phyloP scores from a whole-genome alignment of 2,113 vertebrate genomes.

The Tauraco erythrolophus region DNA sequence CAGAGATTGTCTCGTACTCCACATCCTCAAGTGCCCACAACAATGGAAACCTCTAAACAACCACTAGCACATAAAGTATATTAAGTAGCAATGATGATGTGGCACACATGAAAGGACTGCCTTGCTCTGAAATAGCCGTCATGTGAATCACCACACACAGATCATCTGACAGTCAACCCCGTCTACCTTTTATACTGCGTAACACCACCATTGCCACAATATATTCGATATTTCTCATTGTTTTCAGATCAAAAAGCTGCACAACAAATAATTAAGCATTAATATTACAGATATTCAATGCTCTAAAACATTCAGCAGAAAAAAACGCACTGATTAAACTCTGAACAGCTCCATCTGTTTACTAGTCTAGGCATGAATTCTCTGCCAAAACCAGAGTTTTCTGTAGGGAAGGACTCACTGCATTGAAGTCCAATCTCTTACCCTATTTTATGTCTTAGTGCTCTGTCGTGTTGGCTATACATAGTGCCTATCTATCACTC shows the following conservation, averaged over 20 bases:
- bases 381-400: not conserved
- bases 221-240: not conserved
- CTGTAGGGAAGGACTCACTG: not conserved
- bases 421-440: not conserved
- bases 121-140: not conserved
- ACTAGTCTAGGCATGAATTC: not conserved
- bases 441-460: not conserved
- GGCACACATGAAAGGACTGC: not conserved
- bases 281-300: not conserved
- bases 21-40: not conserved
- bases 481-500: not conserved
- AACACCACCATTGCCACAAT: not conserved
- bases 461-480: not conserved
- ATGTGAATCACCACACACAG: not conserved
- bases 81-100: not conserved
- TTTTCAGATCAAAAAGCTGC: not conserved
- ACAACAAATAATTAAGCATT: not conserved
- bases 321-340: not conserved
- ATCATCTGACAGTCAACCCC: not conserved
- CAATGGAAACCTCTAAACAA: conserved; percentile 2
- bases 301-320: not conserved
- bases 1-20: not conserved
- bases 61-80: not conserved
- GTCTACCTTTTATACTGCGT: not conserved
- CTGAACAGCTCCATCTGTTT: not conserved